Base-by-base conservation (phyloP, 2,113 vertebrate species). In the Mellivora capensis region DNA sequence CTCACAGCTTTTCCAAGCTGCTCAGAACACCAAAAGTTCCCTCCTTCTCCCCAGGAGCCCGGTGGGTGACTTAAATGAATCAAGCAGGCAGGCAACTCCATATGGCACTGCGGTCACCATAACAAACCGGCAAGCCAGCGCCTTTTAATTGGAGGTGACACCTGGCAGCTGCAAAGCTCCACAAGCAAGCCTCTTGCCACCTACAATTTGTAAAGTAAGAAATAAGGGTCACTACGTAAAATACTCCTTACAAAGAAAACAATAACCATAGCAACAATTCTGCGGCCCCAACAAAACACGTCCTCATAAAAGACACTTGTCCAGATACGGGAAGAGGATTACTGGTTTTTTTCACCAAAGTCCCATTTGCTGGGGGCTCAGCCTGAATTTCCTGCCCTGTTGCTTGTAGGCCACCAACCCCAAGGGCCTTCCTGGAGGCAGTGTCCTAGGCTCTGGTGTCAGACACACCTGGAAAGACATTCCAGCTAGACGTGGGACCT, bases 161-260 rank as follows among this genome's bases (percentile, higher is more conserved):
- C 9, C 67, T 11, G 54, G 14, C 47, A 57, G 64, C 57, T 80
- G 61, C 14, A 27, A 34, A 62, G 18, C 57, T 13, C n/a, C 57
- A 61, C 14, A 37, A 2, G 14, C 37, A 76, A 90, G 49, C 57
- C 61, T 79, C 77, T 3, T 12, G 6, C 25, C 59, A 25, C 59
- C 61, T 89, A n/a, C 27, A 69, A 18, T 57, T 84, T 72, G 86
- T 59, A 21, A 93, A 85, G 23, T 34, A 34, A 47, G 31, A 49
- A 34, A 31, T 31, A 89, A 80, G 59, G n/a, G 74, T 90, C 31
- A n/a, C 23, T 74, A 44, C 49, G 17, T 42, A 76, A 83, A 69
- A 12, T 80, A 21, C 25, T 90, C 54, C 54, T 83, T 49, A 47
- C 64, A 89, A 97, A 86, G 59, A 93, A 94, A 93, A 84, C 61